Base-by-base conservation (phyloP, 2,113 vertebrate species). In the Pleuronectes platessa region DNA sequence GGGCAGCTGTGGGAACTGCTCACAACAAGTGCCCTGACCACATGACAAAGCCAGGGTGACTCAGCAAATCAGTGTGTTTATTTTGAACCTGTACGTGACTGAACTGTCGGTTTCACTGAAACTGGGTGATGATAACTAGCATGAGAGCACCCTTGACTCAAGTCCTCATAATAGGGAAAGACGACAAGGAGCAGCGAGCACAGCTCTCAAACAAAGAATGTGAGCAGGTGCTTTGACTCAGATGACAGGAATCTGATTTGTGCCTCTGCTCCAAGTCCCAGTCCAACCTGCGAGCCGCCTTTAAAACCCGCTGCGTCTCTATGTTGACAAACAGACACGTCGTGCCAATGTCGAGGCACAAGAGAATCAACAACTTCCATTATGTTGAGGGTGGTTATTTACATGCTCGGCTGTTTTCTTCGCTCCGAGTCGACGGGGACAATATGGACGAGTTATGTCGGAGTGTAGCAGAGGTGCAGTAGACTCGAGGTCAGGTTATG, bases 201-300 rank as follows among this genome's bases (percentile, higher is more conserved):
- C 62, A 31, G 14, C 54, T 12, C 53, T 60, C 5, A 5, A 56
- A 31, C 56, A 51, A 76, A 55, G 74, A 84, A 88, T 84, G 80
- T 26, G 54, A 82, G 86, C 89, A 80, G 89, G 81, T 89, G 91
- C 31, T 76, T 79, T 82, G 86, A 89, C 88, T 92, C 84, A 83
- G 76, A 66, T 62, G 84, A 79, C 82, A 85, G 89, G 90, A 92
- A 92, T 93, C 71, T 78, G 76, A 85, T 73, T 72, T 79, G 78
- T 81, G 81, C 70, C 40, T 67, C 78, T 58, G 51, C 68, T 61
- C 49, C 10, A 54, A 26, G 66, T 51, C 53, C 20, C 62, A n/a
- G 76, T 71, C 72, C 51, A 72, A 81, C 73, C 79, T 69, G 69
- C 62, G 69, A 86, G 76, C 76, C 26, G 20, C 69, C 77, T 79